Conservation (phyloP, 1,140 invertebrate genomes). For the Eciton burchellii region DNA sequence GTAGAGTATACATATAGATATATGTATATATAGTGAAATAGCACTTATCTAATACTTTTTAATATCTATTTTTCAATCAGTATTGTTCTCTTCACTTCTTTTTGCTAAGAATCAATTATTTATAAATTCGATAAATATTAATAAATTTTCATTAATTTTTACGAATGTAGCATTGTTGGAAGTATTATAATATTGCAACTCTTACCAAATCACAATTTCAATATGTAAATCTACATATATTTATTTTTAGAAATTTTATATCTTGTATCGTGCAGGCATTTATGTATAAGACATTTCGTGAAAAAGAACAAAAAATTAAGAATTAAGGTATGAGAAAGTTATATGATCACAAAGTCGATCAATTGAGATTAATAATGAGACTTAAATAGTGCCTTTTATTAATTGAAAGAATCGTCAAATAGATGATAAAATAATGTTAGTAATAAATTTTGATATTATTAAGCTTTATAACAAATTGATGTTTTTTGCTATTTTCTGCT, state of each 20-base stretch:
- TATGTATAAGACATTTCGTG: background rate
- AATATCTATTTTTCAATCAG: background rate
- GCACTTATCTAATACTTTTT: background rate
- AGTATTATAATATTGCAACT: background rate
- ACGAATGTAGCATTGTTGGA: background rate
- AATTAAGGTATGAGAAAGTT: background rate
- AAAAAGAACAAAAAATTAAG: background rate
- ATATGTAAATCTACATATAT: background rate
- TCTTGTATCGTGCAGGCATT: background rate
- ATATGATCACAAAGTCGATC: slow-evolving; percentile 14
- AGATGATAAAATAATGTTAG: background rate
- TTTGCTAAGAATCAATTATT: background rate
- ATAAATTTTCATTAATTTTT: background rate
- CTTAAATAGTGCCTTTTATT: slow-evolving; percentile 67
- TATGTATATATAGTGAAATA: background rate
- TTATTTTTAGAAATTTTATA: background rate
- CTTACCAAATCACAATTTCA: too few species aligned
- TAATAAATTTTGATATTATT: slow-evolving; percentile 23
- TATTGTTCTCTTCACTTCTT: background rate
- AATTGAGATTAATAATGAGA: slow-evolving; percentile 40
- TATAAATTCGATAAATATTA: too few species aligned
- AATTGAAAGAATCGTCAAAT: slow-evolving; percentile 31
- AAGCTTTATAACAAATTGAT: background rate
- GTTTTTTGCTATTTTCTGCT: background rate
- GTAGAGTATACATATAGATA: background rate